Evolutionary conservation across 2,113 vertebrate species (phyloP).

Genomic region (Labeo catla): DNA sequence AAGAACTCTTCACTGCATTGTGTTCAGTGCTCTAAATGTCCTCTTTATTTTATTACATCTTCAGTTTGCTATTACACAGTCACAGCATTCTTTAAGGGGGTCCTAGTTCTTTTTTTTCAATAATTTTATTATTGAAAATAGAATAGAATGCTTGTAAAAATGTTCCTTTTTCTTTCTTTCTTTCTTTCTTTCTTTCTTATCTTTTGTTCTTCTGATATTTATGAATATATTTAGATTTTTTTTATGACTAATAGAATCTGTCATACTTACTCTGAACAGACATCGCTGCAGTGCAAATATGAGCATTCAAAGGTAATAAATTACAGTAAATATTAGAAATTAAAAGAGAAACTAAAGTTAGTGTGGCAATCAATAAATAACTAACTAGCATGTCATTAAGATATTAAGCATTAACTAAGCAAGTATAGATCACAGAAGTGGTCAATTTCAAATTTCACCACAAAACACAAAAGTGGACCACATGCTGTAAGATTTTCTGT

Average conservation of each 20-base stretch:
- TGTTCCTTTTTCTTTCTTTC: too few relatives aligned
- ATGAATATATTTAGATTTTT: too few relatives aligned
- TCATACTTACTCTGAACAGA: neutral
- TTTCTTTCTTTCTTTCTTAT: neutral
- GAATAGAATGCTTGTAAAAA: too few relatives aligned
- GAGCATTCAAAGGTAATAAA: neutral
- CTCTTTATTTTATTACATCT: slow-evolving; percentile 20
- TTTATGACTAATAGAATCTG: neutral
- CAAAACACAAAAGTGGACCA: neutral
- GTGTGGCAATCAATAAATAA: neutral
- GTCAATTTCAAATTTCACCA: neutral
- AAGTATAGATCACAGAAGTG: neutral
- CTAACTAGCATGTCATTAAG: neutral
- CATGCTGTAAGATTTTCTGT: neutral
- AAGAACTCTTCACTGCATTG: slow-evolving; percentile 58
- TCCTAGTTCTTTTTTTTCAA: slow-evolving; percentile 3
- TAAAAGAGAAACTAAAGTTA: neutral
- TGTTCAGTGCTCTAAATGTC: slow-evolving; percentile 19
- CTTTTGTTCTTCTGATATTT: neutral
- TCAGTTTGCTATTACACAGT: neutral
- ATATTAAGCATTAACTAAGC: neutral
- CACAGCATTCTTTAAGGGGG: neutral
- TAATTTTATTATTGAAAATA: too few relatives aligned
- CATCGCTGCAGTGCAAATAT: neutral
- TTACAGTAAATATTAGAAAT: neutral